Base-by-base conservation (phyloP, 92 coral and sea anemone species). In the Palythoa grandiflora region DNA sequence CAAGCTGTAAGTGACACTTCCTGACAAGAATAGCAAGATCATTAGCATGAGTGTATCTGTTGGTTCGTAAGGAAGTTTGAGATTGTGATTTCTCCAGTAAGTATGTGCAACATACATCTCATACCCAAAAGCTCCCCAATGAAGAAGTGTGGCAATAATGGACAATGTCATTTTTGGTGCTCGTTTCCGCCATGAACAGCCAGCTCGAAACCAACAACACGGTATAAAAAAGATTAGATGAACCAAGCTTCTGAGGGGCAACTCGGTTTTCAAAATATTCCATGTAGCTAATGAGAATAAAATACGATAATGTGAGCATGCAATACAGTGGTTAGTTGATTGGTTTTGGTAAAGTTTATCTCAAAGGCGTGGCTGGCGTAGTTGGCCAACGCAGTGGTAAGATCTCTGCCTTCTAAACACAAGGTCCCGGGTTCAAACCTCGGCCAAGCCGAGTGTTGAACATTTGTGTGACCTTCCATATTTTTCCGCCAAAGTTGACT, bases 51-150 rank as follows among this genome's bases (percentile, higher is more conserved):
- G 39, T 5, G 93, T 88, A 66, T 89, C 93, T 3, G 78, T 13
- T 48, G 93, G 90, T 17, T 71, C 75, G 16, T 60, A 20, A 12
- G 89, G 89, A 36, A 50, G 36, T 57, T n/a, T 21, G 61, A 11
- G 3, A 1, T 51, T 9, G 0, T 10, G 2, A 21, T 9, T 15
- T 38, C 73, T 73, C 95, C 92, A 90, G 65, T 53, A 88, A 1
- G 21, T 40, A 4, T 77, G n/a, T 1, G 89, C 79, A 38, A 73
- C 54, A 89, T 59, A 77, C 91, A 90, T 78, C 74, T 88, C 92
- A 63, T 55, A 73, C 9, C 88, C 83, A 72, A 87, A 90, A 51
- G 95, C 83, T 20, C 60, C 75, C 93, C 95, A 93, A 39, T 75
- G 83, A 11, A 75, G 61, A 1, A 90, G 68, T 1, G 83, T 52